Conservation (phyloP, 2,888 invertebrate genomes). For the Tolmerus cingulatus region DNA sequence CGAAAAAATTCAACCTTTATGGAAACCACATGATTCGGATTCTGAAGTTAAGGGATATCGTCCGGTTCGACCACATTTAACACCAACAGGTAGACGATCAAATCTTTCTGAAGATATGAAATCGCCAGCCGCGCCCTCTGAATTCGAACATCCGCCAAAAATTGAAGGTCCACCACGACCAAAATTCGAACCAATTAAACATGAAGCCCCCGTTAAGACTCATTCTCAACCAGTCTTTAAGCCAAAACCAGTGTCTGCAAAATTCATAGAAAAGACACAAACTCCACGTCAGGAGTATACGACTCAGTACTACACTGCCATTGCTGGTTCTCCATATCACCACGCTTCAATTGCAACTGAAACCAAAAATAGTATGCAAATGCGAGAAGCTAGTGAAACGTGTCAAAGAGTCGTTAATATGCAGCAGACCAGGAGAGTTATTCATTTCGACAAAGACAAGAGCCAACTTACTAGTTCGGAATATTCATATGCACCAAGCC, state of each 20-base stretch:
- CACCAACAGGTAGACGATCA: slow-evolving; percentile 64
- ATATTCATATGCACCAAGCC: slow-evolving; percentile 64
- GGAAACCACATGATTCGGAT: slow-evolving; percentile 68
- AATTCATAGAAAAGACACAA: slow-evolving; percentile 60
- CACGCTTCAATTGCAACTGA: slow-evolving; percentile 71
- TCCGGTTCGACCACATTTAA: slow-evolving; percentile 68
- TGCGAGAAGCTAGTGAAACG: slow-evolving; percentile 74
- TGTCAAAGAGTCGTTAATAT: slow-evolving; percentile 72
- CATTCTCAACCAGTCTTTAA: slow-evolving; percentile 63
- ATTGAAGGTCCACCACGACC: slow-evolving; percentile 64
- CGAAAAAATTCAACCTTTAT: slow-evolving; percentile 69
- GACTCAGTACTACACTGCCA: slow-evolving; percentile 67
- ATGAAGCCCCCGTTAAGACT: slow-evolving; percentile 59
- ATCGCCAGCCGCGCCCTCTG: slow-evolving; percentile 68
- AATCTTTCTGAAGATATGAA: slow-evolving; percentile 63
- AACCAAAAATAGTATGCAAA: slow-evolving; percentile 74
- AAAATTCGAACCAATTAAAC: slow-evolving; percentile 69
- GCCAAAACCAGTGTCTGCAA: slow-evolving; percentile 66
- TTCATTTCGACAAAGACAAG: slow-evolving; percentile 70
- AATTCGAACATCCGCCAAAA: slow-evolving; percentile 66
- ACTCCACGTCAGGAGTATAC: slow-evolving; percentile 67
- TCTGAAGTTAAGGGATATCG: slow-evolving; percentile 67
- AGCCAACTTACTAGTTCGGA: slow-evolving; percentile 56
- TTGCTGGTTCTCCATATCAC: slow-evolving; percentile 68
- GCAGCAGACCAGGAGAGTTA: slow-evolving; percentile 74